phyloP scores from a whole-genome alignment of 1,140 invertebrate genomes.

The Achroia grisella region DNA sequence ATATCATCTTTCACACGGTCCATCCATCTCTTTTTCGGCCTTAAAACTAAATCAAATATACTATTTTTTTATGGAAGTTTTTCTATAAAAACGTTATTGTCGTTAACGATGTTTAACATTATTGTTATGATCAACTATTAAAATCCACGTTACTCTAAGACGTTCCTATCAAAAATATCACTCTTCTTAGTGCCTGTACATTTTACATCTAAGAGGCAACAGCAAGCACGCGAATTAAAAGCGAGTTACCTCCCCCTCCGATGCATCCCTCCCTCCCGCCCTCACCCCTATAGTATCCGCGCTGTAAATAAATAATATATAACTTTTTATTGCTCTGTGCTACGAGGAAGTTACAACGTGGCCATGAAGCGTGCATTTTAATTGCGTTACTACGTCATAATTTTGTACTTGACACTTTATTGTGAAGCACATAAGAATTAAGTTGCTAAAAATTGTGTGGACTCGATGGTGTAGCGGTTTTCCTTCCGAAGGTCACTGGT shows the following conservation, averaged over 20 bases:
- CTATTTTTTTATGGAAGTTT: too few species aligned
- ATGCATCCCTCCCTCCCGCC: background rate
- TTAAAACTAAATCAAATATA: too few species aligned
- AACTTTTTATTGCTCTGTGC: constrained; percentile 10
- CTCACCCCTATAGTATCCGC: constrained; percentile 1
- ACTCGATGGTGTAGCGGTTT: too few species aligned
- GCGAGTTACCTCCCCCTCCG: constrained; percentile 17
- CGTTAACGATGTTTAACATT: too few species aligned
- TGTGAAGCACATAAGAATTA: background rate
- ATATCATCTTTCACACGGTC: too few species aligned
- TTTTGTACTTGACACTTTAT: background rate
- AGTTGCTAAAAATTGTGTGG: too few species aligned
- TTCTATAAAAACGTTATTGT: too few species aligned
- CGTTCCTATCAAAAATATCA: background rate
- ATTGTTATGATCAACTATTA: too few species aligned
- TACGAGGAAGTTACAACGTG: background rate
- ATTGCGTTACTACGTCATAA: background rate
- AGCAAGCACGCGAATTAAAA: constrained; percentile 37
- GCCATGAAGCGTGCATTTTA: too few species aligned
- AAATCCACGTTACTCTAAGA: too few species aligned
- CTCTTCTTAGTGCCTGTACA: constrained; percentile 15
- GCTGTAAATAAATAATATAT: constrained; percentile 3
- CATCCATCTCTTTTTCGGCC: too few species aligned
- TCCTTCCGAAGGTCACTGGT: too few species aligned
- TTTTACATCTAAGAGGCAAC: constrained; percentile 18